These are phyloP conservation scores for Menidia menidia DNA, from an alignment of 2,797 vertebrate genomes.

Conservation along the genomic window DNA sequence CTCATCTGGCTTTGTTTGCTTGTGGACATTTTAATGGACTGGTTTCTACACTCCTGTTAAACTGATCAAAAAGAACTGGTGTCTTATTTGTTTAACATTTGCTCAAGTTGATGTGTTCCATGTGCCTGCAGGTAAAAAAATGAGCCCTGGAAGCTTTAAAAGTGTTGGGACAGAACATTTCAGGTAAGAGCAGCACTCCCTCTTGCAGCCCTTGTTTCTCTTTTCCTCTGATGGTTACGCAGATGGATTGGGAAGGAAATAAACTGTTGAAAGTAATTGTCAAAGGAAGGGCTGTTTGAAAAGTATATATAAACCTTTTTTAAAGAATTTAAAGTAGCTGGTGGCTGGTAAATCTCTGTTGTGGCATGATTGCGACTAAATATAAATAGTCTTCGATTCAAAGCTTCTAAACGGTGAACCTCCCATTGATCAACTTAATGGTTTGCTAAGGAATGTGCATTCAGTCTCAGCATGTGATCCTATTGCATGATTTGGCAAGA, in stretches of 20 bases:
- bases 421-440: slow-evolving; percentile 50
- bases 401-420: slow-evolving; percentile 31
- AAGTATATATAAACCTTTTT: neutral
- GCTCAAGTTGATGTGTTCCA: slow-evolving; percentile 16
- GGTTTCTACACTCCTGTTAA: slow-evolving; percentile 10
- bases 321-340: slow-evolving; percentile 41
- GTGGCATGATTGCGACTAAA: slow-evolving; percentile 31
- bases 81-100: slow-evolving; percentile 11
- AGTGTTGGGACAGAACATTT: slow-evolving; percentile 56
- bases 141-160: slow-evolving; percentile 55
- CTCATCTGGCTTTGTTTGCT: slow-evolving; percentile 28
- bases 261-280: slow-evolving; percentile 4
- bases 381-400: slow-evolving; percentile 48
- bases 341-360: slow-evolving; percentile 9
- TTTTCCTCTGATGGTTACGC: neutral
- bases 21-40: slow-evolving; percentile 2
- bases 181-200: slow-evolving; percentile 61
- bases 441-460: slow-evolving; percentile 57
- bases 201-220: neutral
- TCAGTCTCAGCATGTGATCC: slow-evolving; percentile 69
- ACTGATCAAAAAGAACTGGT: neutral
- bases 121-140: slow-evolving; percentile 64
- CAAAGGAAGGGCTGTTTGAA: slow-evolving; percentile 2
- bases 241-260: neutral
- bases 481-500: slow-evolving; percentile 33